These are phyloP conservation scores for Cecidostiba fungosa DNA, from an alignment of 2,888 invertebrate genomes.

Conservation along the genomic window DNA sequence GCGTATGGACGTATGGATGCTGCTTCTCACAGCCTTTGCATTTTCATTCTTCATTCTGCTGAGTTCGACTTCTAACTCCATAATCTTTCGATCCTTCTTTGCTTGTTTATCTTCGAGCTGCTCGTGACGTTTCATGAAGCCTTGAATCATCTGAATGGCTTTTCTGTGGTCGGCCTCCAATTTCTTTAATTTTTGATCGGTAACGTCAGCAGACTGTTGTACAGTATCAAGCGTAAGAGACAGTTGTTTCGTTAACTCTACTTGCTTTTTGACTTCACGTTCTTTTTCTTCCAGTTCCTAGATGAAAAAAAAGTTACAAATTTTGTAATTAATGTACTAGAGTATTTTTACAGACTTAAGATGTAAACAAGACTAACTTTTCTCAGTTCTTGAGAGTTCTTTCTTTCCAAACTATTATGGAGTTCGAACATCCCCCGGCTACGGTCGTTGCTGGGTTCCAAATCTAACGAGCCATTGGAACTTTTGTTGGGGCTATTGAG, in stretches of 20 bases:
- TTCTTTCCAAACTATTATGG: constrained; percentile 62
- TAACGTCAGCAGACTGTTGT: constrained; percentile 71
- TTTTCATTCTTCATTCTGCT: constrained; percentile 65
- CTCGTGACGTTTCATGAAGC: constrained; percentile 82
- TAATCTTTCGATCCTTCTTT: constrained; percentile 74
- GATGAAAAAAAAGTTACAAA: constrained; percentile 9
- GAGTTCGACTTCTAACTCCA: constrained; percentile 72
- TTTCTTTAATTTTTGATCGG: constrained; percentile 77
- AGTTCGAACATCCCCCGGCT: constrained; percentile 60
- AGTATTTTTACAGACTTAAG: not conserved
- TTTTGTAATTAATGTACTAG: not conserved
- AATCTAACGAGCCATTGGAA: constrained; percentile 69
- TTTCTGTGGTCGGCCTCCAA: constrained; percentile 82
- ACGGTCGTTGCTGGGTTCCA: constrained; percentile 71
- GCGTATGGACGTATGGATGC: constrained; percentile 63
- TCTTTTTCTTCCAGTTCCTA: constrained; percentile 76
- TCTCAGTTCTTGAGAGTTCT: constrained; percentile 67
- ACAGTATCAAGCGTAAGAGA: constrained; percentile 73
- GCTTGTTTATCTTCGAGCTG: constrained; percentile 81
- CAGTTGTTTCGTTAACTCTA: constrained; percentile 76
- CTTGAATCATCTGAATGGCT: constrained; percentile 83
- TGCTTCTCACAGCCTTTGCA: constrained; percentile 61
- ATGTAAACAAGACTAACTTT: constrained; percentile 69
- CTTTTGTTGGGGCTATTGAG: constrained; percentile 68
- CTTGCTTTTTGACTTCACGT: constrained; percentile 70